These are phyloP conservation scores for Uromys caudimaculatus DNA, from an alignment of 2,797 vertebrate genomes.

Conservation along the genomic window DNA sequence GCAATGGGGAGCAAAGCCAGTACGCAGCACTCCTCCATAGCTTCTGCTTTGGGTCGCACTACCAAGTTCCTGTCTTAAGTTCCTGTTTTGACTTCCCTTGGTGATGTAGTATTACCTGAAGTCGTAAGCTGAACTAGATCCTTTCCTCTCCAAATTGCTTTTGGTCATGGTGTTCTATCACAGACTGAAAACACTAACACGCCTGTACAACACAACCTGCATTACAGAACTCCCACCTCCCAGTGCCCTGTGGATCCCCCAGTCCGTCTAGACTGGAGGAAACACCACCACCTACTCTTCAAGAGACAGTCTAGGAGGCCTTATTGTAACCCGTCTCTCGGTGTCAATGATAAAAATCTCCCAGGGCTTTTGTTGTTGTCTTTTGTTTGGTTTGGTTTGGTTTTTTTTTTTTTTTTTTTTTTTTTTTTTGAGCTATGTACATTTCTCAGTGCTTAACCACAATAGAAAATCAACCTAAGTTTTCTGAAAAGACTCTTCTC, in stretches of 20 bases:
- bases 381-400: not conserved
- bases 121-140: no score
- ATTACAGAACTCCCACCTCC: not conserved
- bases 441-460: not conserved
- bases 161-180: not conserved
- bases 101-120: not conserved
- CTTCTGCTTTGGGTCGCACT: not conserved
- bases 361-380: not conserved
- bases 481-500: not conserved
- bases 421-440: not conserved
- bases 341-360: not conserved
- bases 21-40: no score
- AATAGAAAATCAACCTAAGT: not conserved
- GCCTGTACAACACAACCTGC: not conserved
- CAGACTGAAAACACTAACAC: not conserved
- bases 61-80: not conserved
- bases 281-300: not conserved
- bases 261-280: not conserved
- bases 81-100: not conserved
- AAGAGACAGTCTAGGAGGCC: not conserved
- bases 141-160: not conserved
- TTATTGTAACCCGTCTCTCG: not conserved
- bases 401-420: not conserved
- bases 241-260: accelerated
- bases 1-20: not conserved